A percentile compares a stretch with the other conserved stretches of the same genome.
Evolutionary conservation across 1,140 invertebrate species (phyloP).

Genomic region (Sitophilus oryzae): DNA sequence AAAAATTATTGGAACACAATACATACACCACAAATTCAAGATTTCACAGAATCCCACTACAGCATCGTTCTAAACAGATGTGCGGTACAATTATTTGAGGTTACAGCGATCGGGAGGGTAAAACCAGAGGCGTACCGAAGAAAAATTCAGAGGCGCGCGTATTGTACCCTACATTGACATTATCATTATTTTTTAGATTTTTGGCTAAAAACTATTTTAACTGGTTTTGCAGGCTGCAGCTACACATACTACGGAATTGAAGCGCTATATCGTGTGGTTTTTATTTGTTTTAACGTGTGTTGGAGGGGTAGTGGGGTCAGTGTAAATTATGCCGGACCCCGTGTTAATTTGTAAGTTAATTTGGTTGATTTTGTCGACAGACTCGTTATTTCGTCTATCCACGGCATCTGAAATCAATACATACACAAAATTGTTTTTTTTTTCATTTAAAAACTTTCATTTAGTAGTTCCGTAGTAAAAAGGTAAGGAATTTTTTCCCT

Average conservation of each 20-base stretch:
- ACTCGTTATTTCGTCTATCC: not conserved
- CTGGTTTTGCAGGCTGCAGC: constrained; percentile 2
- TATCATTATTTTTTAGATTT: too few relatives aligned
- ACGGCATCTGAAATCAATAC: not conserved
- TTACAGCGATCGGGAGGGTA: too few relatives aligned
- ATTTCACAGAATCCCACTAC: too few relatives aligned
- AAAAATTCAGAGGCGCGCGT: not conserved
- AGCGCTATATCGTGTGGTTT: constrained; percentile 3
- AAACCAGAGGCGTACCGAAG: not conserved
- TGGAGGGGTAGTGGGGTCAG: too few relatives aligned
- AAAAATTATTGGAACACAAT: too few relatives aligned
- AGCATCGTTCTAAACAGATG: too few relatives aligned
- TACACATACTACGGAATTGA: constrained; percentile 8
- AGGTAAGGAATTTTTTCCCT: too few relatives aligned
- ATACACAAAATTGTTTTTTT: not conserved
- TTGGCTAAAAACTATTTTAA: constrained; percentile 9
- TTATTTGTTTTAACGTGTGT: not conserved
- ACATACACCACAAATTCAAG: too few relatives aligned
- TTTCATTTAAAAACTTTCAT: too few relatives aligned
- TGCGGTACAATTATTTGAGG: too few relatives aligned
- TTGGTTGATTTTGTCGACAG: not conserved
- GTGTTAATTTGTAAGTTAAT: not conserved
- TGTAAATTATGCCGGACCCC: too few relatives aligned
- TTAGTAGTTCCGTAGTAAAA: too few relatives aligned
- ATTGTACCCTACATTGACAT: constrained; percentile 4